Evolutionary conservation across 2,797 vertebrate species (phyloP), one percentile per base, ranked within the genome.

Genomic region (Cuniculus paca): DNA sequence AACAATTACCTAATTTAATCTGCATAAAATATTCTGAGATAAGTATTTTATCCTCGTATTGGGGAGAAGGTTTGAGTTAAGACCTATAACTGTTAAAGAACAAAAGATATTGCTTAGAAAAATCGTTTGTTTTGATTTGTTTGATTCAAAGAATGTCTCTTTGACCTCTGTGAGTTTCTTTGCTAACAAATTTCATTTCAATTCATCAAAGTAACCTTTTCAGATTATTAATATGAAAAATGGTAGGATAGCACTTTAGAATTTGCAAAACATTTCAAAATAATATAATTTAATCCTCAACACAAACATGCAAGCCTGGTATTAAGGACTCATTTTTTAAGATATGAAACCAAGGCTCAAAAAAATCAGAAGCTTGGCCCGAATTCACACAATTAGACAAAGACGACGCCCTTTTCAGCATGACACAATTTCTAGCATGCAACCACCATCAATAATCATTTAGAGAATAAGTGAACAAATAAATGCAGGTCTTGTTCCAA

Each of bases 161-260:
- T 77, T 90, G 81, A 89, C 17, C 17, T 54, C 72, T 65, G 7
- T 48, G 39, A 92, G 20, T 56, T 90, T 88, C 20, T 90, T 93
- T 28, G 28, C 36, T 90, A 68, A 39, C 48, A 84, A 36, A 91
- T 72, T 94, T 85, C 45, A 88, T 68, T 74, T 84, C 31, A 56
- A 22, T 81, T 20, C 54, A 95, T 92, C 65, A 83, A 42, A 52
- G 80, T 52, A 80, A 84, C 5, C 22, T 94, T 95, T 14, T 95
- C n/a, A 80, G 26, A 93, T 54, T 94, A 60, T 58, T 74, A 95
- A 94, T 45, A 58, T 48, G 52, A 84, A 92, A 94, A 96, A 36
- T 77, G 3, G 60, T 91, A 94, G 1, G 24, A 36, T 11, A 95
- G 19, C 36, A 94, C 31, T 65, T 70, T 28, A 92, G 16, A 88